A percentile compares a stretch with the other conserved stretches of the same genome.
phyloP scores from a whole-genome alignment of 2,888 invertebrate species.

The Sphinx pinastri region DNA sequence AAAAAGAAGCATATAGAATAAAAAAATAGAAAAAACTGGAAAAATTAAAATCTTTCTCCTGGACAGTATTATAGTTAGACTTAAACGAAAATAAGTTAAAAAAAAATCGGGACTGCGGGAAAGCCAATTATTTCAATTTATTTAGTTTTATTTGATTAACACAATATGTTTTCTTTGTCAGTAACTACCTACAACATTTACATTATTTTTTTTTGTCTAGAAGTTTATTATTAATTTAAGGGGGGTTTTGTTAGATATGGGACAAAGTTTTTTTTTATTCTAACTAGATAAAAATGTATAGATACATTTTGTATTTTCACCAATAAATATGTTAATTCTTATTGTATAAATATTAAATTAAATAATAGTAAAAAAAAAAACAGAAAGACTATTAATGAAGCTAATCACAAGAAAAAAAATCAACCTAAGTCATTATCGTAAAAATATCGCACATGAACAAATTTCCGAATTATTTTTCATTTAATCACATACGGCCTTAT shows the following conservation, averaged over 20 bases:
- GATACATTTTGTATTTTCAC: too few relatives aligned
- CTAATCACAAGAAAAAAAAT: too few relatives aligned
- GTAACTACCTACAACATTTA: background rate
- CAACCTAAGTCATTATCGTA: too few relatives aligned
- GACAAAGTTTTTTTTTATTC: too few relatives aligned
- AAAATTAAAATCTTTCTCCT: slow-evolving; percentile 7
- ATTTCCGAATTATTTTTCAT: too few relatives aligned
- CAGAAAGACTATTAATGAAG: too few relatives aligned
- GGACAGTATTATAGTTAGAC: slow-evolving; percentile 15
- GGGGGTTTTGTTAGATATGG: background rate
- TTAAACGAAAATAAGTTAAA: background rate
- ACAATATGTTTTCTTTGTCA: slow-evolving; percentile 2
- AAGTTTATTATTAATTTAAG: background rate
- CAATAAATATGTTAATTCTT: too few relatives aligned
- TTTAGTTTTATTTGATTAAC: background rate
- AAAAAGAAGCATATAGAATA: slow-evolving; percentile 14
- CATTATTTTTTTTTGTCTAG: background rate
- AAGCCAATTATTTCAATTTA: background rate
- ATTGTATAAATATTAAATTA: too few relatives aligned
- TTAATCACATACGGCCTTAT: too few relatives aligned
- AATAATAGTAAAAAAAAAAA: too few relatives aligned
- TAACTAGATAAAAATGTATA: too few relatives aligned
- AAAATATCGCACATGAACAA: too few relatives aligned
- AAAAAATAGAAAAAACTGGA: slow-evolving; percentile 11
- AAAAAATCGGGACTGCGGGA: background rate